phyloP scores from a whole-genome alignment of 30 jellyfish, hydroid and myxozoan genomes.

The Aurelia sp. region DNA sequence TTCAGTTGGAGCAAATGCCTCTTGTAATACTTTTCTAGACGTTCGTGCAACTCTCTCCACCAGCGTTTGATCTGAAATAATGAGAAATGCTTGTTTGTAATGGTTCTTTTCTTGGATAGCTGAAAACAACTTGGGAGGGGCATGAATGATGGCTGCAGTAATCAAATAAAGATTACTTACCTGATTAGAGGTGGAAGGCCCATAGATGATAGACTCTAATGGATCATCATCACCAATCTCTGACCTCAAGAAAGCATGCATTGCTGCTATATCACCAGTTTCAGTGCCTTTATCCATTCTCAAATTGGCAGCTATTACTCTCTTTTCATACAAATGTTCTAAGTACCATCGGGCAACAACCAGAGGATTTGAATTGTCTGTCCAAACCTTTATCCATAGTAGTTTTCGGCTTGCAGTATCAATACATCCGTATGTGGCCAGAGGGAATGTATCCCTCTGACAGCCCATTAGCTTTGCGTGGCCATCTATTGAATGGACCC shows the following conservation, averaged over 20 bases:
- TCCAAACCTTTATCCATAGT: constrained; percentile 58
- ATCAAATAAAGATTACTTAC: background rate
- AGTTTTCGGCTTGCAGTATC: constrained; percentile 70
- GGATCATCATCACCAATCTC: constrained; percentile 36
- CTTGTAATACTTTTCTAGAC: constrained; percentile 26
- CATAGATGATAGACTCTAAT: constrained; percentile 51
- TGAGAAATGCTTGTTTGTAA: background rate
- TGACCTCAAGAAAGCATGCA: constrained; percentile 35
- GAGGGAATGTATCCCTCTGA: constrained; percentile 30
- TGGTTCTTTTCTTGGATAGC: background rate
- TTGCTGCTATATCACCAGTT: constrained; percentile 50
- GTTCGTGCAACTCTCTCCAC: constrained; percentile 42
- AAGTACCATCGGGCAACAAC: constrained; percentile 56
- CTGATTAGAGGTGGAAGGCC: constrained; percentile 68
- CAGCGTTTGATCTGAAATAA: constrained; percentile 19
- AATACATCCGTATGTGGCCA: constrained; percentile 64
- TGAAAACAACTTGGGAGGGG: too few relatives aligned
- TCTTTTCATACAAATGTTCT: constrained; percentile 27
- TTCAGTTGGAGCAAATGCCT: constrained; percentile 29
- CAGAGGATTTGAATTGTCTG: constrained; percentile 42
- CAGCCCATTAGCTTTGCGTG: constrained; percentile 71
- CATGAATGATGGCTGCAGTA: background rate
- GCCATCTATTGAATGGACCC: constrained; percentile 55
- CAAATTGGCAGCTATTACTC: constrained; percentile 2
- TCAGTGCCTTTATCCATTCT: constrained; percentile 69